Percentiles rank a stretch among this genome's conserved stretches.
Conservation (phyloP, 2,888 invertebrate species). For the Drosophila rubida region DNA sequence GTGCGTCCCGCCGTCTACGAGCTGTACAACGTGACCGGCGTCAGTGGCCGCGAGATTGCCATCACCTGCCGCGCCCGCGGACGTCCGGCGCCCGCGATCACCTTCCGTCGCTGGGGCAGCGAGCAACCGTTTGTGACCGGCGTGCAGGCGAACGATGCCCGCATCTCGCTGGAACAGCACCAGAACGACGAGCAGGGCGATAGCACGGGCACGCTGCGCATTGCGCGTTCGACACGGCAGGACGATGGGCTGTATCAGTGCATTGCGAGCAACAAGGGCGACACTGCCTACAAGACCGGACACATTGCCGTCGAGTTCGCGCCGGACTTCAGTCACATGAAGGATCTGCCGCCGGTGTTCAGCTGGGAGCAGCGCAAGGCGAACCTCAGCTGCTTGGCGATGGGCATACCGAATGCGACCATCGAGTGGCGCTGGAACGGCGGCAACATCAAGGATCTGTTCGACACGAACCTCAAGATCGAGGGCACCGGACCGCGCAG, state of each 20-base stretch:
- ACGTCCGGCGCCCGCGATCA: conserved; percentile 91
- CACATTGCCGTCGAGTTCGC: conserved; percentile 93
- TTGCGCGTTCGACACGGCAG: conserved; percentile 88
- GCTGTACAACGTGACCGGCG: conserved; percentile 89
- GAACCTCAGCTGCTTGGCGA: conserved; percentile 95
- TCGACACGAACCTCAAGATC: conserved; percentile 86
- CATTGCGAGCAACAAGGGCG: conserved; percentile 92
- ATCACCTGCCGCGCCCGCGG: conserved; percentile 92
- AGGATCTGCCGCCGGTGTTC: conserved; percentile 90
- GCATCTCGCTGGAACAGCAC: conserved; percentile 88
- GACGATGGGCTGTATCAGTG: conserved; percentile 97
- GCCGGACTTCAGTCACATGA: conserved; percentile 91
- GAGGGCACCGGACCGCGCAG: conserved; percentile 90
- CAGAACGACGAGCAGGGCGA: conserved; percentile 86
- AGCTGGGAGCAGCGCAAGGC: conserved; percentile 93
- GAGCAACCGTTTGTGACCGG: conserved; percentile 88
- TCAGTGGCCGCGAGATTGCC: conserved; percentile 87
- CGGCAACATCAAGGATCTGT: conserved; percentile 85
- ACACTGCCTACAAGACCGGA: conserved; percentile 90
- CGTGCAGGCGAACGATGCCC: conserved; percentile 88
- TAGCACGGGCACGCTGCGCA: conserved; percentile 89
- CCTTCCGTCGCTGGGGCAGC: conserved; percentile 91
- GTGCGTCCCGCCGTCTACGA: conserved; percentile 93
- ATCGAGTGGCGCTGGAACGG: conserved; percentile 92
- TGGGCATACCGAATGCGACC: conserved; percentile 95